Evolutionary conservation across 2,888 invertebrate species (phyloP), one percentile per base, ranked within the genome.

Genomic region (Plebejus argus): DNA sequence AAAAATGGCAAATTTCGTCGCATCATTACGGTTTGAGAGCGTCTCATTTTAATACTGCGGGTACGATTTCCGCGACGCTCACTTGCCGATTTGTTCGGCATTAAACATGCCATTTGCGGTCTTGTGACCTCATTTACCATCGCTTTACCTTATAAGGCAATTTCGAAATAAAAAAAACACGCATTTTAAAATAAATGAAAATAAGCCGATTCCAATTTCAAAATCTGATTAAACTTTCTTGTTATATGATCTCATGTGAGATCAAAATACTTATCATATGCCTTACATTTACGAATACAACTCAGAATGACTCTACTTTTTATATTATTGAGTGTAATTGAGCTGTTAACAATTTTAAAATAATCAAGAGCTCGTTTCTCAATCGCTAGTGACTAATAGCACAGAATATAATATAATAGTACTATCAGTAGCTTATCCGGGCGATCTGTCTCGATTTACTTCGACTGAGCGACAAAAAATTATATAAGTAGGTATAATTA

Each of bases 1-100:
- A 58, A 58, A 10, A 72, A 61, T 77, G 45, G 56, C 72, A n/a
- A 58, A 35, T 39, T 77, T 71, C 23, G 23, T 72, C 23, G 39
- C 70, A n/a, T 56, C 5, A 74, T 49, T 49, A 18, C 28, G 28
- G 74, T 18, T 66, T 23, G 39, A 76, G 35, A 18, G 33, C 76
- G n/a, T 58, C 76, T 56, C 23, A 35, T 58, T 58, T 76, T 53
- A 76, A 58, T 58, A 58, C 56, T 28, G 28, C 53, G 56, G 28
- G 58, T 28, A 58, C 76, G 53, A 58, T 61, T 76, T 58, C 35
- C 35, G n/a, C n/a, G 18, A 20, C 39, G 20, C 72, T 20, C 72
- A 20, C 23, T 39, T 23, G 72, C 15, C 35, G 72, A 72, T 72
- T 72, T 45, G 45, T 72, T 39, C 45, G 72, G 23, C 72, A 72